Conservation (phyloP, 2,888 invertebrate species). For the Dichetophora obliterata region DNA sequence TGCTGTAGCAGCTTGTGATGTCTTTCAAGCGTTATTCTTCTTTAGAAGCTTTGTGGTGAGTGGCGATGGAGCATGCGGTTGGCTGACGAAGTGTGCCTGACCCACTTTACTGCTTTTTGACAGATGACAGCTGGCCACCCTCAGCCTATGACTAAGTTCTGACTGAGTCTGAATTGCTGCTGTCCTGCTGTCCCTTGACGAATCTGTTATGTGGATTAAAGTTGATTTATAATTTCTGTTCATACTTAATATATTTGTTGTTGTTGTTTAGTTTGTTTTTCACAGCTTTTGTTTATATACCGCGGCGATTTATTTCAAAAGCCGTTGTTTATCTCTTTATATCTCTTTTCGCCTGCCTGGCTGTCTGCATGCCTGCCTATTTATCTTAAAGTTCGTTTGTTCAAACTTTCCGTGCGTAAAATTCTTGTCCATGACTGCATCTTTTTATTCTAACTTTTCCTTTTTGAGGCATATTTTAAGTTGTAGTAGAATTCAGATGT, state of each 20-base stretch:
- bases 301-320: conserved; percentile 8
- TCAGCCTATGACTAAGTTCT: neutral
- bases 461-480: no score
- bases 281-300: conserved; percentile 19
- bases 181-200: no score
- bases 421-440: no score
- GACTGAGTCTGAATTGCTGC: no score
- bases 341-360: no score
- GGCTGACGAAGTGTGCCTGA: conserved; percentile 58
- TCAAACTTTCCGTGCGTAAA: no score
- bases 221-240: no score
- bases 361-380: neutral
- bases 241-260: no score
- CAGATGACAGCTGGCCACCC: conserved; percentile 21
- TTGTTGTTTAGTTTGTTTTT: conserved; percentile 3
- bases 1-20: neutral
- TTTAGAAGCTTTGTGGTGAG: neutral
- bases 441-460: no score
- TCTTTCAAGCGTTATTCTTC: neutral
- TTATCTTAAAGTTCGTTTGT: neutral
- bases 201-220: no score
- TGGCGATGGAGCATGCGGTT: conserved; percentile 8
- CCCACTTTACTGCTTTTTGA: neutral
- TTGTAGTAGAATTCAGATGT: no score
- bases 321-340: neutral